These are phyloP conservation scores for Axis porcinus DNA, from an alignment of 2,113 vertebrate genomes.

Conservation along the genomic window DNA sequence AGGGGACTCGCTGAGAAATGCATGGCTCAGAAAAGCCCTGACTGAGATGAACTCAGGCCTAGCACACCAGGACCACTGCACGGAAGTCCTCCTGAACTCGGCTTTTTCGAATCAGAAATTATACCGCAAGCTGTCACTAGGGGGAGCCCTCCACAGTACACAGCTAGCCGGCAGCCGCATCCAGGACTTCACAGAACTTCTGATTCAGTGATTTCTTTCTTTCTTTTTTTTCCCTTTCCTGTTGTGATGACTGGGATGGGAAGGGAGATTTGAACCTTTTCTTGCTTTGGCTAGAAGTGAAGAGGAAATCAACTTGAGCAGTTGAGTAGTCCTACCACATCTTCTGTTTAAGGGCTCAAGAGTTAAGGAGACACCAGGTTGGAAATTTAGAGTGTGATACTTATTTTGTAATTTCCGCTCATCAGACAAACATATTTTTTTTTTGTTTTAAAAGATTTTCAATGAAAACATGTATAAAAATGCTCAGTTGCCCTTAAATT, in stretches of 20 bases:
- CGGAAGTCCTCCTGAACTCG: background rate
- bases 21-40: background rate
- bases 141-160: background rate
- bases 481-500: background rate
- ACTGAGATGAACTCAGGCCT: background rate
- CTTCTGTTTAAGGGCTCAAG: background rate
- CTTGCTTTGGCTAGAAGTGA: background rate
- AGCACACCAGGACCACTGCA: background rate
- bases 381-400: background rate
- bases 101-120: background rate
- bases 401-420: background rate
- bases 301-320: background rate
- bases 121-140: background rate
- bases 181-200: background rate
- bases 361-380: background rate
- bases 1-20: background rate
- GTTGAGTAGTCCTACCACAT: background rate
- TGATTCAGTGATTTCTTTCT: background rate
- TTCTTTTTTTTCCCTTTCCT: background rate
- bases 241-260: background rate
- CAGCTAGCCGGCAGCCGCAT: background rate
- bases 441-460: background rate
- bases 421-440: background rate
- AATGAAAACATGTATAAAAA: background rate
- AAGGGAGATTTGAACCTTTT: background rate